Evolutionary conservation across 2,797 vertebrate species (phyloP), one percentile per base, ranked within the genome.

Genomic region (Poecilia wingei): DNA sequence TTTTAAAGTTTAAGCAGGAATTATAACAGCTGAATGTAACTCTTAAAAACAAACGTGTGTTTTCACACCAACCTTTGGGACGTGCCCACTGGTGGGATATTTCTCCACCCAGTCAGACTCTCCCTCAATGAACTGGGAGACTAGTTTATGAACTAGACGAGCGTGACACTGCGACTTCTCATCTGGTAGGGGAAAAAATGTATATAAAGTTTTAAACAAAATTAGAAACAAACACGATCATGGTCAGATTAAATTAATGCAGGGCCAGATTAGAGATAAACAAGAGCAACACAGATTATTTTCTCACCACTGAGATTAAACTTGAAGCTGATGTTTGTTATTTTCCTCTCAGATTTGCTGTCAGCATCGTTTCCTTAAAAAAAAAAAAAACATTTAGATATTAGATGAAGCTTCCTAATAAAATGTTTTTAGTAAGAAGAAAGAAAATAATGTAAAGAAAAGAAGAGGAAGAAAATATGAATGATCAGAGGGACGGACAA

Each of bases 91-190:
- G 0, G 93, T 95, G 7, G 95, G 91, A 78, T 95, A 96, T 77
- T 88, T 95, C 78, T 92, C 77, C 76, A 87, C 80, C 95, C 91
- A 95, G 25, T 61, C 76, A 1, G 73, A 72, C 80, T 93, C 74
- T 66, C 76, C 82, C 25, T 89, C 49, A 1, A 84, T 70, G 83
- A 91, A 90, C 84, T 81, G 79, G 33, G 86, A 87, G 22, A 96
- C 84, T 76, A 96, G 93, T 46, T 82, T 91, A 91, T 96, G 95
- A 86, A 95, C 91, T 1, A 96, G 89, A 64, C 82, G 53, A 36
- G 92, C 92, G 1, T 95, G 87, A 49, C 73, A 87, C 76, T 79
- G 75, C 0, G 95, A 94, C 72, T 78, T 87, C 77, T 92, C 89
- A 39, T 80, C 96, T 96, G 68, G 9, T 9, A 13, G 8, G 22